Evolutionary conservation across 2,113 vertebrate genomes (phyloP), one percentile per base, ranked within the genome.

Genomic region (Vicugna pacos): DNA sequence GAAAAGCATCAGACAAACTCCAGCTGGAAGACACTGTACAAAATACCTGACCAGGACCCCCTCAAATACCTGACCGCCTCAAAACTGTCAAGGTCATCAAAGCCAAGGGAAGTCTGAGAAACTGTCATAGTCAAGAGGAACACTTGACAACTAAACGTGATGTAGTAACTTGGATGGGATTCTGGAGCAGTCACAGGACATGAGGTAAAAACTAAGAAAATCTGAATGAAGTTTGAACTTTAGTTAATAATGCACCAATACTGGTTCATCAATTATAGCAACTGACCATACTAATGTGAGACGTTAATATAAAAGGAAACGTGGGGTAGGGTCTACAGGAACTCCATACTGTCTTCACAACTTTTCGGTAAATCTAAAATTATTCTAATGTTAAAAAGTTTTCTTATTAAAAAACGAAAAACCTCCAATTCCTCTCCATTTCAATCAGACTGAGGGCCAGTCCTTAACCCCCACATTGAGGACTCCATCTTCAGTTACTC

Each of bases 101-200:
- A 93, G 72, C 73, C 50, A 76, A 85, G 60, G 14, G 48, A 60
- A 73, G 73, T 20, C 32, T 67, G 54, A 90, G 69, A 42, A 87
- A 82, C 11, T 79, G 46, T 50, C 81, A 62, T 12, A 76, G 69
- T 82, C 64, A 88, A 48, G 17, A 60, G 67, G n/a, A 86, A 30
- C 16, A 46, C n/a, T 84, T 13, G 64, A 69, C 14, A n/a, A 48
- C 58, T 38, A 91, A 69, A 65, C 48, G 48, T 65, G 62, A 86
- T 35, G 20, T 24, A 28, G 62, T 32, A n/a, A 56, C 62, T 12
- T 81, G 65, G 58, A 54, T 83, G 26, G 50, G 62, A 76, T 62
- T 72, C 67, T 91, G 54, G 8, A 64, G 82, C 13, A 73, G 56
- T 54, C 60, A 96, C 91, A 87, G 95, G 28, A 82, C 70, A 96